A percentile compares a stretch with the other conserved stretches of the same genome.
Evolutionary conservation across 30 jellyfish, hydroid and myxozoan species (phyloP).

Genomic region (Aurelia aurita): DNA sequence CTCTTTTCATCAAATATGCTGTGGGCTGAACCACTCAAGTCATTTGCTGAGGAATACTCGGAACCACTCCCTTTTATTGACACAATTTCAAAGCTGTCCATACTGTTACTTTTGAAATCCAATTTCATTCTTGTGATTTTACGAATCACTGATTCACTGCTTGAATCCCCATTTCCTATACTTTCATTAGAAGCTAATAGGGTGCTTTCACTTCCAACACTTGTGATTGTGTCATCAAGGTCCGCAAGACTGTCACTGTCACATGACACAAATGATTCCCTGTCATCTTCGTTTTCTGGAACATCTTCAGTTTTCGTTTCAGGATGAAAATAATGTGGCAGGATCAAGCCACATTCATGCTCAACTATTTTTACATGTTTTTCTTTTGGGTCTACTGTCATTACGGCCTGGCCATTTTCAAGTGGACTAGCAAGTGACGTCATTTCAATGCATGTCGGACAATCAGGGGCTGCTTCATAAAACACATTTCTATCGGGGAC

Average conservation of each 20-base stretch:
- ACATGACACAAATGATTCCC: slow-evolving; percentile 88
- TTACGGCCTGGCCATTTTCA: slow-evolving; percentile 56
- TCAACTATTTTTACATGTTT: slow-evolving; percentile 42
- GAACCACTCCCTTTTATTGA: slow-evolving; percentile 62
- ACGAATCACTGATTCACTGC: not conserved
- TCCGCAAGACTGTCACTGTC: slow-evolving; percentile 57
- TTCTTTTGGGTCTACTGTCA: slow-evolving; percentile 47
- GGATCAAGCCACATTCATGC: slow-evolving; percentile 92
- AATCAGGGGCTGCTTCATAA: slow-evolving; percentile 90
- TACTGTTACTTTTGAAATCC: not conserved
- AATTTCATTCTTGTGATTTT: not conserved
- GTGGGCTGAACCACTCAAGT: slow-evolving; percentile 12
- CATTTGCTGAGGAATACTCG: slow-evolving; percentile 57
- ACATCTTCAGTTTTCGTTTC: slow-evolving; percentile 43
- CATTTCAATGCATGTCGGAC: slow-evolving; percentile 99
- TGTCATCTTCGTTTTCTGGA: slow-evolving; percentile 42
- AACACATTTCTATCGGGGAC: slow-evolving; percentile 78
- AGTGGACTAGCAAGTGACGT: slow-evolving; percentile 90
- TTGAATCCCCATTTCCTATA: slow-evolving; percentile 37
- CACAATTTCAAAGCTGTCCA: slow-evolving; percentile 69
- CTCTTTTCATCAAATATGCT: slow-evolving; percentile 5
- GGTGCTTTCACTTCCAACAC: slow-evolving; percentile 82
- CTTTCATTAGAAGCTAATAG: slow-evolving; percentile 86
- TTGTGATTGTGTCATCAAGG: slow-evolving; percentile 43
- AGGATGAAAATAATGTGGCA: slow-evolving; percentile 79